These are phyloP conservation scores for Brachyrhaphis roseni DNA, from an alignment of 2,797 vertebrate genomes.

Conservation along the genomic window DNA sequence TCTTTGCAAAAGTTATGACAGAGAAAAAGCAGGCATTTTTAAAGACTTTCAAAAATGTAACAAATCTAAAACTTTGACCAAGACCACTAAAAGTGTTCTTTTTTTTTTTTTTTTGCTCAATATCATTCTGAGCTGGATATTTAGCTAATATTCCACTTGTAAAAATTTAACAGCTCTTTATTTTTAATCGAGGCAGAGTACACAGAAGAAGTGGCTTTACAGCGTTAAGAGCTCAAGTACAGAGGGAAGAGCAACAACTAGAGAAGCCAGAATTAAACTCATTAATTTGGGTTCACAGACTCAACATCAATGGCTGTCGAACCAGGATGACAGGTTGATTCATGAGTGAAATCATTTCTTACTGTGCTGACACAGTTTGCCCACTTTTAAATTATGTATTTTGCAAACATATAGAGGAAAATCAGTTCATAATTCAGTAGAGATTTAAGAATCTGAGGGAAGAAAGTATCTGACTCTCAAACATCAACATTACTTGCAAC, in stretches of 20 bases:
- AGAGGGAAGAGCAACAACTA: neutral
- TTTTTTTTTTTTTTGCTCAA: neutral
- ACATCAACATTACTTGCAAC: neutral
- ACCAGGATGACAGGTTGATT: neutral
- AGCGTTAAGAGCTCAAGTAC: neutral
- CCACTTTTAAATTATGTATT: neutral
- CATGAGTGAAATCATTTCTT: neutral
- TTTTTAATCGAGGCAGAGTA: neutral
- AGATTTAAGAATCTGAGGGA: neutral
- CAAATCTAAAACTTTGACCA: neutral
- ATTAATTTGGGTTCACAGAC: constrained; percentile 1
- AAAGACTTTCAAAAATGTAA: neutral
- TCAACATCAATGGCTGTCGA: neutral
- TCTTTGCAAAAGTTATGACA: neutral
- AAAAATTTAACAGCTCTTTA: neutral
- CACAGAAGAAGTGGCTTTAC: neutral
- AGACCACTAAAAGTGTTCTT: neutral
- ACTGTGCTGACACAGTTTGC: neutral
- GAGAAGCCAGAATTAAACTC: neutral
- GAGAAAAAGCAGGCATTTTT: neutral
- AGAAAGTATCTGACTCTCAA: neutral
- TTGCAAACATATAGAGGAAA: neutral
- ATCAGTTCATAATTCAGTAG: neutral
- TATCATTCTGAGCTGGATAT: neutral
- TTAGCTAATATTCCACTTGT: neutral